A percentile compares a stretch with the other conserved stretches of the same genome.
Evolutionary conservation across 2,888 invertebrate genomes (phyloP).

Genomic region (Drosophila percnosoma): DNA sequence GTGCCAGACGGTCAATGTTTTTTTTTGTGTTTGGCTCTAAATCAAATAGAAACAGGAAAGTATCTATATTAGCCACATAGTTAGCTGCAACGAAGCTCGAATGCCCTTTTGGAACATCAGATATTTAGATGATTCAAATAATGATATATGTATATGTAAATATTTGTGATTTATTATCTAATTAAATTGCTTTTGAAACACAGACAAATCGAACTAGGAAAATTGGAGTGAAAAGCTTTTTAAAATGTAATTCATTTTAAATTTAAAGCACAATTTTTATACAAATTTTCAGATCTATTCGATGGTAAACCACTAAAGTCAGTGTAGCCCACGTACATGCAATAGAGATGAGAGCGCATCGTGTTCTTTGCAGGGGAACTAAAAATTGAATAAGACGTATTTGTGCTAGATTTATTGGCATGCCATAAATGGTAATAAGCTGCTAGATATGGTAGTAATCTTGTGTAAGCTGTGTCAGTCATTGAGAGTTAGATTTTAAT

Average conservation of each 20-base stretch:
- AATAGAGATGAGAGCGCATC: neutral
- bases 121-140: neutral
- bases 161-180: neutral
- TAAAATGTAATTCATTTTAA: neutral
- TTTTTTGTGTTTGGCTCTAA: constrained; percentile 1
- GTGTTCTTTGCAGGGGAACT: neutral
- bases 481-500: neutral
- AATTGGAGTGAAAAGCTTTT: neutral
- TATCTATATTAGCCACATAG: neutral
- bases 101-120: constrained; percentile 12
- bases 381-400: neutral
- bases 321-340: neutral
- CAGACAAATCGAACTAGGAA: neutral
- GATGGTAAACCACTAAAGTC: neutral
- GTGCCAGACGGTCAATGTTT: constrained; percentile 15
- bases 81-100: neutral
- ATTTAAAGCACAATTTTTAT: neutral
- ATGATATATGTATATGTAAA: neutral
- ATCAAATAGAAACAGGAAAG: constrained; percentile 21
- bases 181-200: neutral
- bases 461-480: neutral
- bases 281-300: neutral
- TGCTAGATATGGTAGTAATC: neutral
- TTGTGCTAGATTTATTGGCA: neutral
- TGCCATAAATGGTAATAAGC: neutral